phyloP scores from a whole-genome alignment of 2,888 invertebrate species.

The Dryomyza anilis region DNA sequence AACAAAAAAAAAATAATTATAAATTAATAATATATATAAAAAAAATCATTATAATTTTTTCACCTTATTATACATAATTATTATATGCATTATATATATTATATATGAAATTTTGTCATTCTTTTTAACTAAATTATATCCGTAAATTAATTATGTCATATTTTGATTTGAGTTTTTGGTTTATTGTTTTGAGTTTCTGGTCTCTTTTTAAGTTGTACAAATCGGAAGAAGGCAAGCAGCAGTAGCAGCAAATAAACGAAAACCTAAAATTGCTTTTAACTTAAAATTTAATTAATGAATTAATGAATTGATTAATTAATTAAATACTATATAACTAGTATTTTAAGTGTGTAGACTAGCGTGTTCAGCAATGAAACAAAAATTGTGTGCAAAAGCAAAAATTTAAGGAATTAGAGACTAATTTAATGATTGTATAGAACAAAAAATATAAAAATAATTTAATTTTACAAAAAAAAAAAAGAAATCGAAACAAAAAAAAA shows the following conservation, averaged over 20 bases:
- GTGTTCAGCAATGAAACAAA: too few species aligned
- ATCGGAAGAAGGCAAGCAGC: background rate
- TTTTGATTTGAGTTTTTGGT: background rate
- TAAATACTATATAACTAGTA: too few species aligned
- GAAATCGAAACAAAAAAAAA: background rate
- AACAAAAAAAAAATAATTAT: constrained; percentile 6
- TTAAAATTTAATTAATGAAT: background rate
- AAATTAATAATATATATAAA: constrained; percentile 6
- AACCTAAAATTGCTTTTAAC: constrained; percentile 2
- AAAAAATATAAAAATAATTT: background rate
- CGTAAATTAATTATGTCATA: background rate
- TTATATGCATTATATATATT: constrained; percentile 1
- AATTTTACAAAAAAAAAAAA: background rate
- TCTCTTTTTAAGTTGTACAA: constrained; percentile 11
- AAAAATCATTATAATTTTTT: constrained; percentile 21
- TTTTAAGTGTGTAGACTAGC: constrained; percentile 5
- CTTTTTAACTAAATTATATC: background rate
- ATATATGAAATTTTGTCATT: constrained; percentile 13
- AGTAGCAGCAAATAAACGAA: background rate
- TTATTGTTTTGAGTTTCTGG: background rate
- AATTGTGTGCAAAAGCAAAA: background rate
- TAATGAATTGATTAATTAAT: too few species aligned
- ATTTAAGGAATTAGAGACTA: background rate
- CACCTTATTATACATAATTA: constrained; percentile 21
- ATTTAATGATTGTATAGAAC: background rate